Conservation (phyloP, 2,797 vertebrate genomes). For the Alcedo atthis region DNA sequence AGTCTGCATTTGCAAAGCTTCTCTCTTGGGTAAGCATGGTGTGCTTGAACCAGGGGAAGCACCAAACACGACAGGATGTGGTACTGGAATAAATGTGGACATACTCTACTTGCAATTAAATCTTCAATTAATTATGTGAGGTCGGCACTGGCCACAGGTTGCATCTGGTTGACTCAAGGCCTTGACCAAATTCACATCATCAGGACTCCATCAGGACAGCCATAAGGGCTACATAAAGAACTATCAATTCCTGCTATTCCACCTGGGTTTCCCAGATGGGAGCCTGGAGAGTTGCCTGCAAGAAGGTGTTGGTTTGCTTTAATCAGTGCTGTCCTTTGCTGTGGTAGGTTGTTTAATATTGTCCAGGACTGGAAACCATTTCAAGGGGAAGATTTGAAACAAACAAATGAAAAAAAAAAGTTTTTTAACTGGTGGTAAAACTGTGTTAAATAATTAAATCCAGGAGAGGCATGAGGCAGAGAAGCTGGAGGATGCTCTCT, state of each 20-base stretch:
- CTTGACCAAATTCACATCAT: not conserved
- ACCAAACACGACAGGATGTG: not conserved
- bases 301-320: not conserved
- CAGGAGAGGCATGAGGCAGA: not conserved
- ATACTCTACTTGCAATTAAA: not conserved
- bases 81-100: not conserved
- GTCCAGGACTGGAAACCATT: not conserved
- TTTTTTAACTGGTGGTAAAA: not conserved
- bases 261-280: not conserved
- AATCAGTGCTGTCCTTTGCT: conserved; percentile 1
- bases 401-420: not conserved
- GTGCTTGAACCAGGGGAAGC: not conserved
- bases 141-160: not conserved
- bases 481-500: conserved; percentile 5
- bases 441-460: conserved; percentile 7
- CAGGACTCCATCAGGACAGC: not conserved
- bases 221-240: not conserved
- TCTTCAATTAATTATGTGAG: not conserved
- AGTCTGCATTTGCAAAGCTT: not conserved
- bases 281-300: not conserved
- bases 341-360: not conserved
- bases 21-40: not conserved
- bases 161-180: not conserved
- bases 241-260: not conserved
- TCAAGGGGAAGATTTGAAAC: not conserved